Conservation (phyloP, 2,113 vertebrate species). For the Strigops habroptila region DNA sequence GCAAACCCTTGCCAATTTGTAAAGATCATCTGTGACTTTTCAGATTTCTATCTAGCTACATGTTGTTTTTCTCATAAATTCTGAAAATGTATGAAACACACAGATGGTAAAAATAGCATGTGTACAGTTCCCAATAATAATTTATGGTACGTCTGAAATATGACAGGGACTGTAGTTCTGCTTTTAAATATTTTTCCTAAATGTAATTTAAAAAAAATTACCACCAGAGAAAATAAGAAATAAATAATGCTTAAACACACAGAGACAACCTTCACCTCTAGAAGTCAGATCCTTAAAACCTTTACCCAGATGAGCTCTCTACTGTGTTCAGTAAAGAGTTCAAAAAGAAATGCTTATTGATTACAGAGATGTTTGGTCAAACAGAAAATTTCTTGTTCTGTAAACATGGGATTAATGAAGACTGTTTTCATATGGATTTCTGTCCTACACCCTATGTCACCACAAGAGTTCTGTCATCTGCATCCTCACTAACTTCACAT, state of each 20-base stretch:
- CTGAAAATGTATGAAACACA: not conserved
- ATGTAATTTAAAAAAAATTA: not conserved
- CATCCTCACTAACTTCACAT: not conserved
- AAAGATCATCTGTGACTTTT: not conserved
- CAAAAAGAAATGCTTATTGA: not conserved
- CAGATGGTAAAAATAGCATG: not conserved
- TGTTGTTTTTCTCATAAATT: not conserved
- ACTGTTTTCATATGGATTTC: not conserved
- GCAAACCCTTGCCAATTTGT: not conserved
- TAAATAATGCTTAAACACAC: not conserved
- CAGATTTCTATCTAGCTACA: not conserved
- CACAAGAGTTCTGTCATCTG: not conserved
- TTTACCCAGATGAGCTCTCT: not conserved
- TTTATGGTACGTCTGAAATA: not conserved
- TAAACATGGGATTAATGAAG: not conserved
- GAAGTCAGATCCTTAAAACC: not conserved
- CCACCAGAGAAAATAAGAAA: not conserved
- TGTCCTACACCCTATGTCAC: not conserved
- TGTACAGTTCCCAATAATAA: not conserved
- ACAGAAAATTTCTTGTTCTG: not conserved
- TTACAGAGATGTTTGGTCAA: not conserved
- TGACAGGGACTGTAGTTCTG: not conserved
- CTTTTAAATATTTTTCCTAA: not conserved
- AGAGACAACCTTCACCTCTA: not conserved
- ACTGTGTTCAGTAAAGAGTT: not conserved